phyloP scores from a whole-genome alignment of 2,888 invertebrate genomes.

The Liopterus haemorrhoidalis region DNA sequence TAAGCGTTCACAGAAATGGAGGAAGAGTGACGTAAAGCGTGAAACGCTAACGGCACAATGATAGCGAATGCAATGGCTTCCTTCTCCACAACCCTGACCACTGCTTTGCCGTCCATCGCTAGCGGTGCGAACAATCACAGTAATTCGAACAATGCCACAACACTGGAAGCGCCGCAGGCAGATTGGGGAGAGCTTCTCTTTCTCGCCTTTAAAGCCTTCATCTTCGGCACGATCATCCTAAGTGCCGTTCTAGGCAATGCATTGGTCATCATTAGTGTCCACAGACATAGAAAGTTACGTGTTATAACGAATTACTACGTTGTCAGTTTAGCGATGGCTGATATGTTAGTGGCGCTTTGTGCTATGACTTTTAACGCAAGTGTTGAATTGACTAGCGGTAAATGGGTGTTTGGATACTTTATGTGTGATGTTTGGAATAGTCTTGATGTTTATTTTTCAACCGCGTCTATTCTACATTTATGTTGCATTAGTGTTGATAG shows the following conservation, averaged over 20 bases:
- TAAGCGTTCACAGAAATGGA: no score
- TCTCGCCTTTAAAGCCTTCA: slow-evolving; percentile 65
- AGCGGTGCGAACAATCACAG: slow-evolving; percentile 33
- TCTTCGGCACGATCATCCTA: slow-evolving; percentile 81
- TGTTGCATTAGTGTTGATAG: slow-evolving; percentile 93
- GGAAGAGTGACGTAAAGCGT: no score
- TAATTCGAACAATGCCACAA: slow-evolving; percentile 37
- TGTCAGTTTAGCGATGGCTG: slow-evolving; percentile 89
- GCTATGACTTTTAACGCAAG: slow-evolving; percentile 92
- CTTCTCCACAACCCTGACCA: slow-evolving; percentile 42
- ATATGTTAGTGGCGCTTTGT: slow-evolving; percentile 84
- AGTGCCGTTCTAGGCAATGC: slow-evolving; percentile 89
- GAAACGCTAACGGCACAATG: slow-evolving; percentile 41
- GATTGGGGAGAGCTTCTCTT: slow-evolving; percentile 54
- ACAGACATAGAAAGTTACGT: slow-evolving; percentile 71
- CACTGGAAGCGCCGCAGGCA: slow-evolving; percentile 40
- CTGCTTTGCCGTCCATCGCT: slow-evolving; percentile 34
- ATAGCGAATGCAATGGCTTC: slow-evolving; percentile 47
- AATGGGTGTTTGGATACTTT: slow-evolving; percentile 82
- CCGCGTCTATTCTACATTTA: slow-evolving; percentile 84
- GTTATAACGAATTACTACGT: slow-evolving; percentile 95
- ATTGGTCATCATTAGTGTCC: slow-evolving; percentile 79
- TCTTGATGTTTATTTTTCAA: slow-evolving; percentile 88
- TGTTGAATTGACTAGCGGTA: slow-evolving; percentile 70
- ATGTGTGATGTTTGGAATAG: slow-evolving; percentile 96